These are phyloP conservation scores for Neogobius melanostomus DNA, from an alignment of 2,113 vertebrate species.

Conservation along the genomic window DNA sequence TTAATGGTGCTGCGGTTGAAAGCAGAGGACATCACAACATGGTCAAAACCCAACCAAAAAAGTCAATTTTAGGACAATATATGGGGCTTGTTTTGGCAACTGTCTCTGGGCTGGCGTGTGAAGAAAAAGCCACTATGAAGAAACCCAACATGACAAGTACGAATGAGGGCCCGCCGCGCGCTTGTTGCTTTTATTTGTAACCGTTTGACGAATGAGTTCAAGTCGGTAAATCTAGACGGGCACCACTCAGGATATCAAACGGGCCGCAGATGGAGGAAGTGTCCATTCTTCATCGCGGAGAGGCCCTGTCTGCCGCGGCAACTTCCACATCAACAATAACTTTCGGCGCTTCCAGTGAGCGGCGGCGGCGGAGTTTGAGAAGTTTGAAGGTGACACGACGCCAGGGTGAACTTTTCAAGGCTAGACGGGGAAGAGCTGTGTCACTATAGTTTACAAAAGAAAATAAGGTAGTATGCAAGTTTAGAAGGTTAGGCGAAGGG, in stretches of 20 bases:
- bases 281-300: slow-evolving; percentile 8
- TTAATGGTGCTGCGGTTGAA: no score
- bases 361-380: neutral
- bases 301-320: neutral
- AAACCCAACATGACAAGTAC: slow-evolving; percentile 19
- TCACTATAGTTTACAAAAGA: no score
- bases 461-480: no score
- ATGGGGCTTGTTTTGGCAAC: neutral
- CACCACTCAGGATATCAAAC: slow-evolving; percentile 11
- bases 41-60: neutral
- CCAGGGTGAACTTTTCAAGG: neutral
- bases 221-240: slow-evolving; percentile 16
- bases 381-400: neutral
- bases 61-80: neutral
- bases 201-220: slow-evolving; percentile 20
- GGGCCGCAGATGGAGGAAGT: neutral
- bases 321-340: neutral
- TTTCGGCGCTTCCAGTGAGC: neutral
- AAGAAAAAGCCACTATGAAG: neutral
- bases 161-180: slow-evolving; percentile 11
- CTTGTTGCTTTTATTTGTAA: slow-evolving; percentile 15
- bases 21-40: no score
- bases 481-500: no score
- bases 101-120: slow-evolving; percentile 9
- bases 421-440: no score